Evolutionary conservation across 2,888 invertebrate species (phyloP).

Genomic region (Vesta saturnalis): DNA sequence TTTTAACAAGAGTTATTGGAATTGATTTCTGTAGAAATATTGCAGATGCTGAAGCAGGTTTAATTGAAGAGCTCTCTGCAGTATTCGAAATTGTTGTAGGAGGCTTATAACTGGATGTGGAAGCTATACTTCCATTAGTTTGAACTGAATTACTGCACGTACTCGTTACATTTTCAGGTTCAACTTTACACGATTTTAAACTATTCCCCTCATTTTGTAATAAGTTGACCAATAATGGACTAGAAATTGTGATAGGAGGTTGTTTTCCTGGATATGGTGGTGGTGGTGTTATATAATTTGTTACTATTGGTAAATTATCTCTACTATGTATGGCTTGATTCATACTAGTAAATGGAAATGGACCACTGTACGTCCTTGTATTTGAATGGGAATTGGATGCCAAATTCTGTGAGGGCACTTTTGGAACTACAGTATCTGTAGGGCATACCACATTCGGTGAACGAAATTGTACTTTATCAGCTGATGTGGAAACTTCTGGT

Average conservation of each 20-base stretch:
- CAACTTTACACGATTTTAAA: slow-evolving; percentile 29
- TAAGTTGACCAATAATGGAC: slow-evolving; percentile 90
- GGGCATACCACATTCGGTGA: slow-evolving; percentile 92
- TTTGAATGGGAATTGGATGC: slow-evolving; percentile 44
- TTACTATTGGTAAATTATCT: slow-evolving; percentile 54
- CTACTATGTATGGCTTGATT: slow-evolving; percentile 86
- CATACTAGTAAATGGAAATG: slow-evolving; percentile 92
- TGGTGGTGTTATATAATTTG: slow-evolving; percentile 53
- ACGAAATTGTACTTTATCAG: slow-evolving; percentile 62
- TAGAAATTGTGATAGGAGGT: slow-evolving; percentile 77
- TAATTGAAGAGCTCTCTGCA: slow-evolving; percentile 23
- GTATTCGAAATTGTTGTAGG: slow-evolving; percentile 21
- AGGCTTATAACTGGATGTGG: slow-evolving; percentile 23
- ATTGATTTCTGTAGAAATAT: slow-evolving; percentile 37
- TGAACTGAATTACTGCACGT: slow-evolving; percentile 19
- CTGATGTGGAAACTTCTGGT: slow-evolving; percentile 38
- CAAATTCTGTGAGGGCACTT: slow-evolving; percentile 53
- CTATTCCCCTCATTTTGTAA: slow-evolving; percentile 82
- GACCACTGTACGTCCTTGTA: slow-evolving; percentile 68
- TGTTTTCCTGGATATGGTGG: slow-evolving; percentile 63
- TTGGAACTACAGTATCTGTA: slow-evolving; percentile 69
- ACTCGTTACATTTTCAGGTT: slow-evolving; percentile 22
- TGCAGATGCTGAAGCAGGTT: slow-evolving; percentile 13
- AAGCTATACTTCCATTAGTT: slow-evolving; percentile 17
- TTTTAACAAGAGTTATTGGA: slow-evolving; percentile 24